Base-by-base conservation (phyloP, 2,797 vertebrate genomes). In the Periophthalmus magnuspinnatus region DNA sequence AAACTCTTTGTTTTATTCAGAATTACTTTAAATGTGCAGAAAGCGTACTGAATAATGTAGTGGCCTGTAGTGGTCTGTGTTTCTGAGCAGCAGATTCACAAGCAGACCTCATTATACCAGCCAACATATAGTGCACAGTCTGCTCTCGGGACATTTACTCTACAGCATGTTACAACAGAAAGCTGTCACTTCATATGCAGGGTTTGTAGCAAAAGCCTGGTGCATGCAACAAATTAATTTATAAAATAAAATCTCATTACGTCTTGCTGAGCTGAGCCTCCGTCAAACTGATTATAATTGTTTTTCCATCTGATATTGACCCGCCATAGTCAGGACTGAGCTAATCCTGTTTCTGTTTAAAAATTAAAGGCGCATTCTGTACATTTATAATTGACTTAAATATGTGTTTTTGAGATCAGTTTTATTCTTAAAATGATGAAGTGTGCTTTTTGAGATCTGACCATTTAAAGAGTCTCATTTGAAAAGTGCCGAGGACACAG, bases 371-470 rank as follows among this genome's bases (percentile, higher is more conserved):
- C 65, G 60, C 60, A 56, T 22, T 41, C 62, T 65, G 34, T 62
- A 65, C 68, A 79, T 86, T 82, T 71, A 78, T 82, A 81, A 79
- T 83, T 78, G 0, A 81, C n/a, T 14, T 78, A 68, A 45, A 45
- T 45, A 3, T 45, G 41, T 60, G 41, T 63, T n/a, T 63, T 38
- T 61, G 33, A 22, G 21, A 16, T 63, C 6, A 8, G 72, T 80
- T 84, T 85, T 82, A 82, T 83, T 86, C 80, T 76, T 76, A 71
- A 71, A 72, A 33, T 77, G 76, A 85, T 84, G 21, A 14, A 47
- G 28, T 68, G 70, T 81, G 56, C 48, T 70, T 79, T n/a, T 77
- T 67, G 83, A 86, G 87, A 88, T 84, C 64, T 33, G 19, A 80
- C 80, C 67, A 66, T 61, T 82, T 84, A 81, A 81, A 77, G 79